Evolutionary conservation across 2,888 invertebrate genomes (phyloP), one percentile per base, ranked within the genome.

Genomic region (Amphipyra tragopoginis): DNA sequence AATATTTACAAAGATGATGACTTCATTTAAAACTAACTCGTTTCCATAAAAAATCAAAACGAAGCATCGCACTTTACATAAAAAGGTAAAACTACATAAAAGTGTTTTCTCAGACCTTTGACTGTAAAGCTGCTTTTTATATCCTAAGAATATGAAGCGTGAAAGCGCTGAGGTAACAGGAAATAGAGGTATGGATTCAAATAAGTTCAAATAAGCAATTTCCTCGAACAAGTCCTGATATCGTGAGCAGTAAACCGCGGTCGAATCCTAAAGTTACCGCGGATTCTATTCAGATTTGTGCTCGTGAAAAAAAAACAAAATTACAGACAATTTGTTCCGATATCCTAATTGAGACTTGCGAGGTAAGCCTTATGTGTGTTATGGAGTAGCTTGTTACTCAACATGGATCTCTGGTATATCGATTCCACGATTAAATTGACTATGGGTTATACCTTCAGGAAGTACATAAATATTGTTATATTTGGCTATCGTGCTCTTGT

Each of bases 231-330:
- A 84, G 82, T 79, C 72, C 77, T 80, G 58, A 75, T 78, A 82
- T 88, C 87, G 88, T 90, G 89, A 89, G 85, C 77, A 73, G 82
- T 85, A 92, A 87, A 88, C 89, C 88, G 88, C 88, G 83, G 83
- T 82, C 84, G 82, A 52, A 70, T 75, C 72, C 75, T 68, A 64
- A 79, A 74, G 63, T 75, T 75, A 79, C 75, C 75, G 75, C 72
- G 78, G 85, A 82, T 84, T 74, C 80, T 76, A 78, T 76, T 80
- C 88, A 87, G 87, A 88, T 90, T 89, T 87, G 86, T 85, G 83
- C 82, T 86, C 91, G 93, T 93, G 92, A 92, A 90, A 85, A 93
- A 93, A 93, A 91, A 91, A 89, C 86, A 81, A 90, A 90, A 94
- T 94, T 93, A 90, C 88, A 86, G 89, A 89, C 90, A 93, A 93